A percentile compares a stretch with the other conserved stretches of the same genome.
Evolutionary conservation across 2,888 invertebrate genomes (phyloP).

Genomic region (Andrena dorsata): DNA sequence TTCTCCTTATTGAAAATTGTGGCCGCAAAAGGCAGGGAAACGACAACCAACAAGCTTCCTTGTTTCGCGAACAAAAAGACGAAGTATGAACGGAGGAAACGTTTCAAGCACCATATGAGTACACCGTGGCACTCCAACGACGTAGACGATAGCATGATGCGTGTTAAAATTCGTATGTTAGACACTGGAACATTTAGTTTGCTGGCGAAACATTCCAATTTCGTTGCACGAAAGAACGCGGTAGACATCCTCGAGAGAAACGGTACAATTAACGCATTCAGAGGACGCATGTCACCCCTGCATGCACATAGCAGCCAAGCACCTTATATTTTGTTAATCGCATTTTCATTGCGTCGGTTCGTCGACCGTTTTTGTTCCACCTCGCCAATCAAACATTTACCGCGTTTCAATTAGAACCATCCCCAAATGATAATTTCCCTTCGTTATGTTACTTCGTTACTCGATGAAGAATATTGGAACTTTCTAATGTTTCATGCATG

Average conservation of each 20-base stretch:
- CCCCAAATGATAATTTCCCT: neutral
- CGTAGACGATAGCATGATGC: constrained; percentile 1
- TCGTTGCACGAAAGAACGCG: constrained; percentile 18
- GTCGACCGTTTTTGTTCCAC: neutral
- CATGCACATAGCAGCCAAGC: constrained; percentile 78
- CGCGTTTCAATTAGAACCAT: neutral
- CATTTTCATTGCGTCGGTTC: neutral
- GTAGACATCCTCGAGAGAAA: constrained; percentile 5
- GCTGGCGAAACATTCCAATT: neutral
- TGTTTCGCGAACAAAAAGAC: neutral
- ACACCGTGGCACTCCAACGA: constrained; percentile 19
- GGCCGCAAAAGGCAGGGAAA: neutral
- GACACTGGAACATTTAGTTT: neutral
- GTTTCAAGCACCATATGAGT: constrained; percentile 58
- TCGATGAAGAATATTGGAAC: neutral
- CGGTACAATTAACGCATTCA: constrained; percentile 20
- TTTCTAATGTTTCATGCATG: constrained; percentile 7
- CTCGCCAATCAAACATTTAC: neutral
- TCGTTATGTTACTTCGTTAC: neutral
- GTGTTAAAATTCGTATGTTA: too few relatives aligned
- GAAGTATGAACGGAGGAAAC: constrained; percentile 4
- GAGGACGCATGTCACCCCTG: constrained; percentile 75
- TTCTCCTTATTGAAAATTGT: neutral
- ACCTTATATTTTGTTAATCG: constrained; percentile 70
- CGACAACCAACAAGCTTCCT: constrained; percentile 47